Conservation (phyloP, 2,113 vertebrate species). For the Eolophus roseicapilla region DNA sequence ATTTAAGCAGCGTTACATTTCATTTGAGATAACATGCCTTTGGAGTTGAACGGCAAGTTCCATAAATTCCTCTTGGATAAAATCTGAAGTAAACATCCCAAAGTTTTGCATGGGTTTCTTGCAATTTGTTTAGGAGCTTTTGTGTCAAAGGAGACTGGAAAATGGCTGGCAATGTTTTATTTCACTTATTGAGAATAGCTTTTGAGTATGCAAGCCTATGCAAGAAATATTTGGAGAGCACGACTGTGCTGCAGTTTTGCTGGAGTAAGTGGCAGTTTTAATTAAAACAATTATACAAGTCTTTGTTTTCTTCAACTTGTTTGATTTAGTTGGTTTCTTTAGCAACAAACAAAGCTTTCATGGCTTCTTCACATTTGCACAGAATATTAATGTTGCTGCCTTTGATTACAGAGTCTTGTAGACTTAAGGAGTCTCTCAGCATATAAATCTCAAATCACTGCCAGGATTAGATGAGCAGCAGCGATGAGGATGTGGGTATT, state of each 20-base stretch:
- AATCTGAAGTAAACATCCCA: conserved; percentile 56
- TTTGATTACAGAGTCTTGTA: conserved; percentile 5
- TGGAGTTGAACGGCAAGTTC: neutral
- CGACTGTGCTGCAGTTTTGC: neutral
- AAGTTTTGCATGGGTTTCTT: conserved; percentile 39
- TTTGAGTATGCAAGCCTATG: neutral
- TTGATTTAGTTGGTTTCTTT: conserved; percentile 29
- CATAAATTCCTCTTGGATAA: conserved; percentile 45
- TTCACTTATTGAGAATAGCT: neutral
- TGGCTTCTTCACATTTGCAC: conserved; percentile 22
- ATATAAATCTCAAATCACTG: neutral
- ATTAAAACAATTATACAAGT: conserved; percentile 61
- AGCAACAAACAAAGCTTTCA: conserved; percentile 48
- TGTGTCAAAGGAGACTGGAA: neutral
- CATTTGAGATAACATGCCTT: conserved; percentile 28
- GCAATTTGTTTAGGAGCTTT: conserved; percentile 45
- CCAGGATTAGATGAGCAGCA: neutral
- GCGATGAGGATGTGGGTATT: neutral
- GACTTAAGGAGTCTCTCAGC: neutral
- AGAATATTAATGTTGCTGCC: conserved; percentile 1
- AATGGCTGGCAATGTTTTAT: conserved; percentile 25
- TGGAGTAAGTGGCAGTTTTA: conserved; percentile 54
- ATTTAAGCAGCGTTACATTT: neutral
- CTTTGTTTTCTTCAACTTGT: conserved; percentile 58
- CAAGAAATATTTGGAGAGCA: neutral